Percentiles rank a stretch among this genome's conserved stretches.
phyloP scores from a whole-genome alignment of 2,797 vertebrate species.

The Typhlichthys subterraneus region DNA sequence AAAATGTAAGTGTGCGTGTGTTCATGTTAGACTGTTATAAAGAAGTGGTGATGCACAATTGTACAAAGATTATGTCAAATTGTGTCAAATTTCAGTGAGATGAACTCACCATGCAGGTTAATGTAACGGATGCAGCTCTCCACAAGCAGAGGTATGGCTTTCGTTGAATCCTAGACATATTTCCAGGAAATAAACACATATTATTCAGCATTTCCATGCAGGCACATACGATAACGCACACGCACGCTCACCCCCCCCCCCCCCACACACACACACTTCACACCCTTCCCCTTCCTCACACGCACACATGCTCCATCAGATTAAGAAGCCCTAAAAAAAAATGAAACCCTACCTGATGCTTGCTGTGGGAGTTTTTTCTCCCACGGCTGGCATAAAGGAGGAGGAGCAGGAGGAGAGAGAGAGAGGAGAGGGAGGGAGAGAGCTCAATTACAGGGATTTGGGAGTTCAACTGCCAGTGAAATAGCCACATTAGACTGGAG shows the following conservation, averaged over 20 bases:
- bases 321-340: not conserved
- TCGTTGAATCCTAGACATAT: constrained; percentile 86
- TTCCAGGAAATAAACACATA: not conserved
- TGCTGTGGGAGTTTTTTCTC: constrained; percentile 95
- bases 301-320: not conserved
- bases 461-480: constrained; percentile 19
- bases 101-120: constrained; percentile 92
- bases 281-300: not conserved
- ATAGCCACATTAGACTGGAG: constrained; percentile 21
- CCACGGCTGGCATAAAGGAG: constrained; percentile 83
- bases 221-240: not conserved
- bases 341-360: constrained; percentile 89
- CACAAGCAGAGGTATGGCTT: constrained; percentile 95
- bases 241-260: constrained; percentile 9
- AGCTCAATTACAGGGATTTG: constrained; percentile 15
- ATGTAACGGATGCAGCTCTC: constrained; percentile 98
- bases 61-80: too few species aligned
- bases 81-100: too few species aligned
- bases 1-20: too few species aligned
- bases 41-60: too few species aligned
- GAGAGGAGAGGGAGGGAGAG: constrained; percentile 13
- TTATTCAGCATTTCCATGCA: not conserved
- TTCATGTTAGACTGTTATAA: too few species aligned
- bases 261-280: constrained; percentile 7
- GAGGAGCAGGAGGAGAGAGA: constrained; percentile 10